Base-by-base conservation (phyloP, 2,888 invertebrate species). In the Erebia ligea region DNA sequence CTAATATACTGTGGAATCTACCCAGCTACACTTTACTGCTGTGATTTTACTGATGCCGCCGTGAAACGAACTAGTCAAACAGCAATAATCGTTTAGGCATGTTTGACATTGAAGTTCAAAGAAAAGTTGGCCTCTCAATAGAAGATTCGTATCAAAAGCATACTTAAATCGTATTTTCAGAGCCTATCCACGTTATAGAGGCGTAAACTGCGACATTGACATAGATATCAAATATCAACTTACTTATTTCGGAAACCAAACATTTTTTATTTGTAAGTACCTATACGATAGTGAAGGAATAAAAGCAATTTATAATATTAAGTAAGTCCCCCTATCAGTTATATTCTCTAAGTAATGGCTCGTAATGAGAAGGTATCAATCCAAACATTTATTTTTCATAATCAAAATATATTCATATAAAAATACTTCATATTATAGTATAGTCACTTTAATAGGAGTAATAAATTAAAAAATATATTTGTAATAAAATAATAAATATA, bases 1-100 rank as follows among this genome's bases (percentile, higher is more conserved):
- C 86, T 85, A 84, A 84, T 82, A 76, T 81, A 77, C 78, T 82
- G 81, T 84, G 87, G 86, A 86, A 86, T 85, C 83, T 83, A 81
- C 83, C 80, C 76, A 77, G 76, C 80, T 81, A 83, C 81, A 80
- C 82, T 82, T 85, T 83, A 85, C 81, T 81, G 79, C 79, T 76
- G 74, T 79, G 78, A 79, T 79, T 77, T 69, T 76, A 79, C 79
- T 81, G 65, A 82, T 80, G 79, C 79, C 80, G 77, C 80, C 79
- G 76, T 76, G 67, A 79, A 77, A 77, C 80, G 69, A 64, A 77
- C 80, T 83, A 82, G 67, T 79, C 71, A 74, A 79, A 79, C 78
- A 77, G 71, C 82, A 81, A 83, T 76, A 70, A 73, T 75, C 77
- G 77, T 76, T 79, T 75, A 76, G 68, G 74, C 72, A 67, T 73